Evolutionary conservation across 2,888 invertebrate species (phyloP), one percentile per base, ranked within the genome.

Genomic region (Melangyna quadrimaculata): DNA sequence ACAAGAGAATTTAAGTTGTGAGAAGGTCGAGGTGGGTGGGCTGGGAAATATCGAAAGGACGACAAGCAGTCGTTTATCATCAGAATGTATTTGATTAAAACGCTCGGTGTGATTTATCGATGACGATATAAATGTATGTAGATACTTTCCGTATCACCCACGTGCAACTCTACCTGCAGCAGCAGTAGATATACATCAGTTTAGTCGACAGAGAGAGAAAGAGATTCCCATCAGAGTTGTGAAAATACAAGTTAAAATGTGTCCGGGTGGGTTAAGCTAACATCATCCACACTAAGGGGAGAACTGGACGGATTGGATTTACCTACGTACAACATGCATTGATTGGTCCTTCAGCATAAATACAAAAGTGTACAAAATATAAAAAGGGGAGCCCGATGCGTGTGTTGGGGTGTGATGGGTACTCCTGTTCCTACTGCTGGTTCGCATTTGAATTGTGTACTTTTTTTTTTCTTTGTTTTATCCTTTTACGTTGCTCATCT

Each of bases 51-150:
- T 61, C 61, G 35, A 67, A 37, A 57, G 67, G 67, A 67, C 48
- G 48, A 19, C 48, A 37, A 65, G 55, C 37, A 67, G 74, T 79
- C 79, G 67, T 83, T 78, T 74, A 83, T 83, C 83, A 84, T 79
- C 71, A 35, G 67, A 35, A 61, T 80, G 75, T 72, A 77, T 84
- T 80, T 80, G 84, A 80, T 80, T 84, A 77, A 80, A 80, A 67
- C 61, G 69, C 37, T 80, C 40, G 69, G 40, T 69, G 75, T 80
- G 75, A 80, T 84, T 84, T 80, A 80, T 84, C 79, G 74, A 84
- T 71, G 67, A 67, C 74, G 71, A 67, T 75, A 75, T 70, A n/a
- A n/a, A n/a, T n/a, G n/a, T n/a, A n/a, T n/a, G n/a, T n/a, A 71
- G 65, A 48, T 65, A 67, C 67, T 22, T 4, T 24, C 43, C 27